Evolutionary conservation across 1,140 invertebrate species (phyloP).

Genomic region (Globodera ellingtonae): DNA sequence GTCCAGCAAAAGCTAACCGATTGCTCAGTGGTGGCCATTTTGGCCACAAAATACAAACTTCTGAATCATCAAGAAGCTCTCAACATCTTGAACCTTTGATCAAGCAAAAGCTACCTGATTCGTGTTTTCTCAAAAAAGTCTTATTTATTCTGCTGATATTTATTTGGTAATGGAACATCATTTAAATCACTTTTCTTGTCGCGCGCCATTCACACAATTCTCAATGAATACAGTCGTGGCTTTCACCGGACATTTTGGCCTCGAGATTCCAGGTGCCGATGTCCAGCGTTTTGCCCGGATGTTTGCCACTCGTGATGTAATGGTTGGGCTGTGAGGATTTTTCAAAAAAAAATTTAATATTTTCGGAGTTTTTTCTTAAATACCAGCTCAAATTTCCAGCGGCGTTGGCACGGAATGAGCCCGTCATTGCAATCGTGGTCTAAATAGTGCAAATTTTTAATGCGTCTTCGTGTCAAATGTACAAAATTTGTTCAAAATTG

Average conservation of each 20-base stretch:
- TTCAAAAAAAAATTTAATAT: neutral
- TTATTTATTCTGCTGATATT: no score
- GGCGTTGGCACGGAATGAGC: constrained; percentile 61
- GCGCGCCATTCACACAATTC: neutral
- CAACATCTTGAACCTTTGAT: no score
- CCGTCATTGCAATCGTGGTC: constrained; percentile 65
- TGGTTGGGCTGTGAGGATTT: constrained; percentile 48
- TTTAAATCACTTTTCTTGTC: no score
- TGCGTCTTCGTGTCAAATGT: neutral
- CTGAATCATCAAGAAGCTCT: no score
- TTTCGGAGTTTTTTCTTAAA: neutral
- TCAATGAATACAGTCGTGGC: constrained; percentile 62
- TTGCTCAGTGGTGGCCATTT: no score
- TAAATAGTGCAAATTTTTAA: neutral
- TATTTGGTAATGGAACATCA: no score
- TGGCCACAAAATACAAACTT: no score
- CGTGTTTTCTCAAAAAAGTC: no score
- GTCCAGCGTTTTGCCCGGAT: constrained; percentile 53
- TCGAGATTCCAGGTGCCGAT: constrained; percentile 65
- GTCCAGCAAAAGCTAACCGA: no score
- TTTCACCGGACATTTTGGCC: constrained; percentile 59
- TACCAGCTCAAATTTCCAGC: constrained; percentile 64
- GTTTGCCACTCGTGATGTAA: constrained; percentile 57
- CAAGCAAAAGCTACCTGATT: no score
- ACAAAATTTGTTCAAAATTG: neutral